These are phyloP conservation scores for Napeogenes inachia DNA, from an alignment of 2,888 invertebrate species.

Conservation along the genomic window DNA sequence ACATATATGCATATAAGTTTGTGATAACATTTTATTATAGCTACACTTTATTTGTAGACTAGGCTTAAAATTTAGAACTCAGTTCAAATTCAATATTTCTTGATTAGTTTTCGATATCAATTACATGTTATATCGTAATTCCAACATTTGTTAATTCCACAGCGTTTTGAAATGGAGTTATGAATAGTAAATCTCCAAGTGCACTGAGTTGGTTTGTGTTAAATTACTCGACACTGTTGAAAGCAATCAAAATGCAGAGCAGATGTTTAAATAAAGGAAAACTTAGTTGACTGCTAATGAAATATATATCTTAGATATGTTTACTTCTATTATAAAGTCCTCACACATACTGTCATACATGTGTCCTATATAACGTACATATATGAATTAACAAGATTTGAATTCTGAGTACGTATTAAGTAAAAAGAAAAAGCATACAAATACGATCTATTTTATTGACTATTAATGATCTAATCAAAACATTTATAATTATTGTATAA, in stretches of 20 bases:
- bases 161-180: not conserved
- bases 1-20: not conserved
- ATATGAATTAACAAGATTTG: too few relatives aligned
- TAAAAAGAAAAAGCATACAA: too few relatives aligned
- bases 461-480: too few relatives aligned
- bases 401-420: too few relatives aligned
- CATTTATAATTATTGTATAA: too few relatives aligned
- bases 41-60: not conserved
- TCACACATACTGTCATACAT: not conserved
- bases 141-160: too few relatives aligned
- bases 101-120: too few relatives aligned
- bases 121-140: too few relatives aligned
- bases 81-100: too few relatives aligned
- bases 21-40: not conserved
- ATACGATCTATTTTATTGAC: too few relatives aligned
- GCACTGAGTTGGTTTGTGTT: not conserved
- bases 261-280: not conserved
- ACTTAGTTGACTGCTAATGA: not conserved
- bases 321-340: not conserved
- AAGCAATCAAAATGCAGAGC: not conserved
- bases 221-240: not conserved
- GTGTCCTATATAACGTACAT: too few relatives aligned
- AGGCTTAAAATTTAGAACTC: not conserved
- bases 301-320: not conserved
- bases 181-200: not conserved